Evolutionary conservation across 92 coral and sea anemone genomes (phyloP).

Genomic region (Porites divaricata): DNA sequence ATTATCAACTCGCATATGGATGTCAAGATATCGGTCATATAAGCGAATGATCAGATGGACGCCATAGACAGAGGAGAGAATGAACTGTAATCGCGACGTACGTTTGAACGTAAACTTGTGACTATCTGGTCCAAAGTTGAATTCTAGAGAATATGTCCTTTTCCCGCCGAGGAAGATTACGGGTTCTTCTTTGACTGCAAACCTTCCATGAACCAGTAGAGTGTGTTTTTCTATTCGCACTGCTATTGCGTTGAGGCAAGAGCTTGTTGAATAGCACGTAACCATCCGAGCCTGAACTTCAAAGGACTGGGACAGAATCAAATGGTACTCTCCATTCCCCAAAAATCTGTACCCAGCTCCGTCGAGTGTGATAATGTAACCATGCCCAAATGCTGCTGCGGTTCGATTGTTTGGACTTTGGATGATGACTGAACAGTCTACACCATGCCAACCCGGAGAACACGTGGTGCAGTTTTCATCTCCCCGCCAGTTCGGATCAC

Average conservation of each 20-base stretch:
- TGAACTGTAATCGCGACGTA: conserved; percentile 68
- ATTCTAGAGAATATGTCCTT: conserved; percentile 44
- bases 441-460: conserved; percentile 86
- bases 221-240: conserved; percentile 59
- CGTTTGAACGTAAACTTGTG: conserved; percentile 69
- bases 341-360: conserved; percentile 77
- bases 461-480: conserved; percentile 74
- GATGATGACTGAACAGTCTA: conserved; percentile 79
- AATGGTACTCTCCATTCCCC: conserved; percentile 86
- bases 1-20: conserved; percentile 71
- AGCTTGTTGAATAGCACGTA: conserved; percentile 76
- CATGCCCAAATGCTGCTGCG: conserved; percentile 81
- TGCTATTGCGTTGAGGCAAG: conserved; percentile 90
- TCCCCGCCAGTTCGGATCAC: conserved; percentile 94
- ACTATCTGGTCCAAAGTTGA: conserved; percentile 63
- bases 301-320: conserved; percentile 46
- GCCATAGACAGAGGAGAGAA: conserved; percentile 54
- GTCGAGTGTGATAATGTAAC: conserved; percentile 73
- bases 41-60: conserved; percentile 72
- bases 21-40: conserved; percentile 90
- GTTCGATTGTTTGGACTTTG: conserved; percentile 71
- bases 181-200: conserved; percentile 67
- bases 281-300: conserved; percentile 84
- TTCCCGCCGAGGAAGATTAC: conserved; percentile 61
- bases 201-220: conserved; percentile 80